phyloP scores from a whole-genome alignment of 2,113 vertebrate species.

The Meriones unguiculatus region DNA sequence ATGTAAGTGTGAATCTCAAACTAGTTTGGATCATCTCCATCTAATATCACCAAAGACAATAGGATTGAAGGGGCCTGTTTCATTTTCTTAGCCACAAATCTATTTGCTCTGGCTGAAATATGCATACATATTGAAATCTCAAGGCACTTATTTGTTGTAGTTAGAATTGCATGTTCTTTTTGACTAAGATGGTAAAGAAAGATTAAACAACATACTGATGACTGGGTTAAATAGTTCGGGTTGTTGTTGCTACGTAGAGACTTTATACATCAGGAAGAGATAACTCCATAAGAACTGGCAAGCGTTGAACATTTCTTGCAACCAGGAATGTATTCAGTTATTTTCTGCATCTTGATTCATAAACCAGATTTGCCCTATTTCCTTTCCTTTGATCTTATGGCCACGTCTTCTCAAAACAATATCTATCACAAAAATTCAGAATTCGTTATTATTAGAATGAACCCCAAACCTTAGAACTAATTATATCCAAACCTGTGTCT shows the following conservation, averaged over 20 bases:
- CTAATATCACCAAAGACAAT: not conserved
- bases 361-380: not conserved
- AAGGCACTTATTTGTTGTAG: not conserved
- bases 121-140: not conserved
- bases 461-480: not conserved
- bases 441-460: not conserved
- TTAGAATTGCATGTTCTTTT: conserved; percentile 6
- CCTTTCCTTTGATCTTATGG: not conserved
- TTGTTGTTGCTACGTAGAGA: not conserved
- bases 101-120: not conserved
- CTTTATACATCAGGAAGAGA: not conserved
- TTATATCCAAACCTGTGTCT: not conserved
- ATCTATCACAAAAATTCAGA: not conserved
- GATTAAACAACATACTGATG: not conserved
- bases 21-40: not conserved
- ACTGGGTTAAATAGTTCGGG: not conserved
- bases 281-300: not conserved
- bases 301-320: not conserved
- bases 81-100: not conserved
- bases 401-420: not conserved
- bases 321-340: not conserved
- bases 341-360: not conserved
- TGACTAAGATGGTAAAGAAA: not conserved
- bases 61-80: not conserved
- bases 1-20: not conserved